Conservation (phyloP, 1,140 invertebrate species). For the Aleiodes sp. region DNA sequence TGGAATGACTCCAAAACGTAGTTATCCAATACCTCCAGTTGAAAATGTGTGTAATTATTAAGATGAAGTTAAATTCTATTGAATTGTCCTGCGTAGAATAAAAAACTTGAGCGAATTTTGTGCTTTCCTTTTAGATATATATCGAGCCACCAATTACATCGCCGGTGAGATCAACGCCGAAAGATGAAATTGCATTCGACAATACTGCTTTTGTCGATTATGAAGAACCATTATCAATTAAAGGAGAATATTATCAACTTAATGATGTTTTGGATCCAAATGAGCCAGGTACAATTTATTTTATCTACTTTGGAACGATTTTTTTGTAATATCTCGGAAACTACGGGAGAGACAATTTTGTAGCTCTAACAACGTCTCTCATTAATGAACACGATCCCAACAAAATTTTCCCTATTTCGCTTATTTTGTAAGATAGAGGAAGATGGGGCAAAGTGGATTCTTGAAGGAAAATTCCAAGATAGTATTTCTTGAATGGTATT, state of each 20-base stretch:
- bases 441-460: too few relatives aligned
- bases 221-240: constrained; percentile 75
- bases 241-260: constrained; percentile 77
- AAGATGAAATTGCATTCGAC: constrained; percentile 69
- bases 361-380: too few relatives aligned
- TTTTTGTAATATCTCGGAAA: neutral
- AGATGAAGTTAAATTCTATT: too few relatives aligned
- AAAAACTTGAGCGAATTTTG: neutral
- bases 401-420: too few relatives aligned
- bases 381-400: too few relatives aligned
- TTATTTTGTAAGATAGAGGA: too few relatives aligned
- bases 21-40: constrained; percentile 51
- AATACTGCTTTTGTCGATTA: constrained; percentile 80
- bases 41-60: constrained; percentile 57
- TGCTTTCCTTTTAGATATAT: constrained; percentile 49
- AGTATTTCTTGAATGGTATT: too few relatives aligned
- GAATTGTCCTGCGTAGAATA: constrained; percentile 47
- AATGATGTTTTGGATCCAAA: constrained; percentile 66
- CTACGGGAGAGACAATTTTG: too few relatives aligned
- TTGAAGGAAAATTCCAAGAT: too few relatives aligned
- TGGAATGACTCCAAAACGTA: constrained; percentile 48
- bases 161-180: constrained; percentile 48
- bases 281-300: constrained; percentile 57
- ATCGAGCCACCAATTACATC: constrained; percentile 53
- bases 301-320: constrained; percentile 45